These are phyloP conservation scores for Ariolimax columbianus DNA, from an alignment of 2,888 invertebrate species.

Conservation along the genomic window DNA sequence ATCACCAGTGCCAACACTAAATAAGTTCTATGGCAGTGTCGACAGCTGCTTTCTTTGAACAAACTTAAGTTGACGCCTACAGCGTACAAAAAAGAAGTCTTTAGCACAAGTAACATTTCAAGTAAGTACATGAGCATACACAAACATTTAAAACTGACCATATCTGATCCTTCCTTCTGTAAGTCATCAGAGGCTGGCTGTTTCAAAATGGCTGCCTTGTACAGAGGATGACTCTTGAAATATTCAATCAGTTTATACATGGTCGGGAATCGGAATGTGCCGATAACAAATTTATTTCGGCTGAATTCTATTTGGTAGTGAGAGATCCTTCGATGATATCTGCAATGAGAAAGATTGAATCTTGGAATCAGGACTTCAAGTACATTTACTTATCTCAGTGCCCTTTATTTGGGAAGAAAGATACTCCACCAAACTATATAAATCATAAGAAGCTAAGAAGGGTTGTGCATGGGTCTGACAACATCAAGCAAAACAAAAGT, in stretches of 20 bases:
- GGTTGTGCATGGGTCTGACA: too few relatives aligned
- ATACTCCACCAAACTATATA: too few relatives aligned
- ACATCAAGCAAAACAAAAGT: too few relatives aligned
- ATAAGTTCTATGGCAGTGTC: too few relatives aligned
- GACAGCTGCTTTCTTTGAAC: too few relatives aligned
- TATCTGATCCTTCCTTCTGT: conserved; percentile 61
- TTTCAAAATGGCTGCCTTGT: conserved; percentile 91
- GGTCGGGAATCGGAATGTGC: conserved; percentile 94
- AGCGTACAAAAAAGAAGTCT: too few relatives aligned
- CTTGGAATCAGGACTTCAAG: background rate
- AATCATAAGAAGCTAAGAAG: too few relatives aligned
- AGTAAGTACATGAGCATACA: background rate
- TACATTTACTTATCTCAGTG: too few relatives aligned
- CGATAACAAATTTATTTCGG: conserved; percentile 92
- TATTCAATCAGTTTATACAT: conserved; percentile 93
- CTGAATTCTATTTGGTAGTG: conserved; percentile 96
- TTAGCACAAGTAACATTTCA: too few relatives aligned
- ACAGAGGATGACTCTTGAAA: conserved; percentile 93
- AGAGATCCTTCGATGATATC: conserved; percentile 85
- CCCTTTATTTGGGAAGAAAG: too few relatives aligned
- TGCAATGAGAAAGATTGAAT: background rate
- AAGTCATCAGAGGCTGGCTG: conserved; percentile 79
- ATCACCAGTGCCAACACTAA: too few relatives aligned
- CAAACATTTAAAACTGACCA: background rate
- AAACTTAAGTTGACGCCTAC: too few relatives aligned